phyloP scores from a whole-genome alignment of 2,888 invertebrate genomes.

The Digitonthophagus gazella region DNA sequence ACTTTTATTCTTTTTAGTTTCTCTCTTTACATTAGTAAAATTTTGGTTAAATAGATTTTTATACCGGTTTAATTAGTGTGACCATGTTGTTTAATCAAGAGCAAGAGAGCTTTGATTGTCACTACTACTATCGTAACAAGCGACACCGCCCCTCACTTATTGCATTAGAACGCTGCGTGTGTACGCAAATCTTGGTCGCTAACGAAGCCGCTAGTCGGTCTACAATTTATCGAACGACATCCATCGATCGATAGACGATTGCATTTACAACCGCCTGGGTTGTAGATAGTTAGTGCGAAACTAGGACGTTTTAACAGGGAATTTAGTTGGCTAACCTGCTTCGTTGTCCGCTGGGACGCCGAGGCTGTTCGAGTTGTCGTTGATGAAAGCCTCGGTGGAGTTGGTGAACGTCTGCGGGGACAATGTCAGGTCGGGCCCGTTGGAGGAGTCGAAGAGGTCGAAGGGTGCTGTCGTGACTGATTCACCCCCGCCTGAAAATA shows the following conservation, averaged over 20 bases:
- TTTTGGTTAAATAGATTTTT: too few relatives aligned
- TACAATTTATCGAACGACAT: neutral
- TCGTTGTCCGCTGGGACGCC: slow-evolving; percentile 61
- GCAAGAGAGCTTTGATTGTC: neutral
- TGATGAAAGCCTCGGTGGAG: slow-evolving; percentile 63
- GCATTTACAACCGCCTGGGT: neutral
- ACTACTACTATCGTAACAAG: neutral
- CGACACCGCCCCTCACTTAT: neutral
- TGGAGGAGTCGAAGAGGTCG: slow-evolving; percentile 61
- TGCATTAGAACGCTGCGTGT: neutral
- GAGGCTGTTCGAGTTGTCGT: slow-evolving; percentile 64
- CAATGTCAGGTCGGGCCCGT: slow-evolving; percentile 61
- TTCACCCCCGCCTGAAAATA: slow-evolving; percentile 44
- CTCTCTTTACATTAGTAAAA: too few relatives aligned
- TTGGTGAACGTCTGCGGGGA: slow-evolving; percentile 64
- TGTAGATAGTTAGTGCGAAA: neutral
- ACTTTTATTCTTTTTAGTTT: neutral
- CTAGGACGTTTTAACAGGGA: neutral
- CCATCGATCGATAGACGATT: neutral
- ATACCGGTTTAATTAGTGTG: too few relatives aligned
- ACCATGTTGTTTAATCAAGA: neutral
- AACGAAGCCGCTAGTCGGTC: neutral
- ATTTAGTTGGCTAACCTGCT: slow-evolving; percentile 52
- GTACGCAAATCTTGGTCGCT: neutral
- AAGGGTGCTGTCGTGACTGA: slow-evolving; percentile 51